Conservation (phyloP, 2,113 vertebrate genomes). For the Seriola quinqueradiata region DNA sequence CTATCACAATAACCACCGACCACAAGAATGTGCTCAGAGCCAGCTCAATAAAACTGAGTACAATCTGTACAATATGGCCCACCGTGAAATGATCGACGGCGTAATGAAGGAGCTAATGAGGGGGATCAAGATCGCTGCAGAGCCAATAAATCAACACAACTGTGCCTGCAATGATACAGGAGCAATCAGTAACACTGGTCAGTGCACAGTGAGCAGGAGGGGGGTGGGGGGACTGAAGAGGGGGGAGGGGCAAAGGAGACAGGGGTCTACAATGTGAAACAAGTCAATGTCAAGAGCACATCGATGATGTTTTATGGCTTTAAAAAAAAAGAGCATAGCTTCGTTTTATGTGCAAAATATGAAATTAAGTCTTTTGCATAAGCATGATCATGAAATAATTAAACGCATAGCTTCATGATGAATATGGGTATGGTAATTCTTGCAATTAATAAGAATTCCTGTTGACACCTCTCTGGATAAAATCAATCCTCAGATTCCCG, state of each 20-base stretch:
- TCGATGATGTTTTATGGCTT: conserved; percentile 43
- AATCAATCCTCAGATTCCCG: conserved; percentile 54
- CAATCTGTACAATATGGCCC: conserved; percentile 57
- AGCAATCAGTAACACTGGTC: conserved; percentile 77
- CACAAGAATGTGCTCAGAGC: conserved; percentile 43
- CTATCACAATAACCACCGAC: conserved; percentile 44
- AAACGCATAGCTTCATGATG: neutral
- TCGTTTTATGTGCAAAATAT: conserved; percentile 20
- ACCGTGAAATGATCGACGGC: conserved; percentile 72
- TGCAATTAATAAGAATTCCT: conserved; percentile 30
- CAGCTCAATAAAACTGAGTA: conserved; percentile 59
- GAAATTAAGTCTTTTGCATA: neutral
- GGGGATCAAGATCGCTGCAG: conserved; percentile 75
- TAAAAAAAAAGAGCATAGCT: conserved; percentile 5
- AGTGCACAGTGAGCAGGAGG: conserved; percentile 23
- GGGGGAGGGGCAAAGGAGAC: conserved; percentile 17
- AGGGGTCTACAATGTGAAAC: conserved; percentile 40
- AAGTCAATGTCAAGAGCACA: conserved; percentile 68
- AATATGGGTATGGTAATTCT: conserved; percentile 20
- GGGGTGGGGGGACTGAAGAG: neutral
- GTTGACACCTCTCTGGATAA: conserved; percentile 33
- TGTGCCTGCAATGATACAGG: conserved; percentile 73
- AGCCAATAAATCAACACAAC: conserved; percentile 82
- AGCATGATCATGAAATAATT: conserved; percentile 2
- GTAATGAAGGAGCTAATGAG: conserved; percentile 84